Evolutionary conservation across 2,888 invertebrate genomes (phyloP), one percentile per base, ranked within the genome.

Genomic region (Phasia obesa): DNA sequence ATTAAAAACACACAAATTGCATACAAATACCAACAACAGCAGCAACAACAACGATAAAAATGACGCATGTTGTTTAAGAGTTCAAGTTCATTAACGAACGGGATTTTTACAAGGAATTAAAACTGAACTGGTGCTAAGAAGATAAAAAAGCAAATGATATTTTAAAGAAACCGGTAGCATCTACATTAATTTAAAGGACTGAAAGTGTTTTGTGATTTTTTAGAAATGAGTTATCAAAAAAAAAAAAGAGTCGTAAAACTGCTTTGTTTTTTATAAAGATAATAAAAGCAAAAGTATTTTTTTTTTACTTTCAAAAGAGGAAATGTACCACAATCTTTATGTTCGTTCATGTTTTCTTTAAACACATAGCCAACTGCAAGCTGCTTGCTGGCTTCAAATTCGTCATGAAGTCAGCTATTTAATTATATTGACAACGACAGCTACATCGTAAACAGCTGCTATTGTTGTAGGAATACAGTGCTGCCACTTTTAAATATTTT

Each of bases 11-110:
- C 25, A 44, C 44, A n/a, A 47, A 81, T 1, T 31, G 59, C 15
- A 53, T 17, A 23, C 23, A 77, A 38, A 44, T 25, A n/a, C 67
- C 53, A 60, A 15, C 27, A 59, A 49, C n/a, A 53, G 35, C 11
- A n/a, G 62, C 53, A 60, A 15, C 27, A 59, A 49, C n/a, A 53
- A 42, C 11, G n/a, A 17, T 5, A 27, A 27, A 49, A 65, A 70
- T 49, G 69, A 74, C 44, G 21, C 82, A 82, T 82, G 9, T n/a
- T 57, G 19, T 51, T 35, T 51, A 55, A 70, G 59, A 69, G 65
- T 83, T 83, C 83, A 83, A 83, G 83, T 79, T 79, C 73, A 74
- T 21, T 62, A 69, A 62, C 51, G 73, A 57, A 59, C 53, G 79
- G 65, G 19, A 38, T 21, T 80, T 67, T 73, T 44, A 2, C 13